Evolutionary conservation across 2,113 vertebrate genomes (phyloP).

Genomic region (Brienomyrus longianalis): DNA sequence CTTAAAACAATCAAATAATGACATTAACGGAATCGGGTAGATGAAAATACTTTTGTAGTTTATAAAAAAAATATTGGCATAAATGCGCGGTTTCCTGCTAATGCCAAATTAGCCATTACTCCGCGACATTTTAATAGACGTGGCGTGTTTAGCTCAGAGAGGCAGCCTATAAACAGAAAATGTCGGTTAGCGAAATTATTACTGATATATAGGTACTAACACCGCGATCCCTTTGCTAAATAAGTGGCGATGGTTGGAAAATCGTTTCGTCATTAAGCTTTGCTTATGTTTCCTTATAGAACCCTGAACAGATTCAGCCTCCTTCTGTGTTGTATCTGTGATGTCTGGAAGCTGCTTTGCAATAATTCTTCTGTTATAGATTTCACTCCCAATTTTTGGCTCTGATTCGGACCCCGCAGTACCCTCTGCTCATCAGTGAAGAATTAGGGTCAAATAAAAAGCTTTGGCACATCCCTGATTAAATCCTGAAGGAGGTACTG

Average conservation of each 20-base stretch:
- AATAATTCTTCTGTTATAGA: background rate
- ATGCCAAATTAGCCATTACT: background rate
- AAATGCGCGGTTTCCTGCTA: background rate
- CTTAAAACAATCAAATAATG: background rate
- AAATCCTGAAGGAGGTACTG: background rate
- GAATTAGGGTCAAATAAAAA: background rate
- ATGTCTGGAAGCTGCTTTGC: background rate
- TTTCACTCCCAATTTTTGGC: background rate
- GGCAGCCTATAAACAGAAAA: background rate
- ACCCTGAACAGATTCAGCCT: background rate
- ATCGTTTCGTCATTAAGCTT: slow-evolving; percentile 7
- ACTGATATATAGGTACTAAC: background rate
- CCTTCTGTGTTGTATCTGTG: background rate
- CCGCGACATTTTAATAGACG: background rate
- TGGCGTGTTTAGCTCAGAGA: background rate
- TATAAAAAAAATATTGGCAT: background rate
- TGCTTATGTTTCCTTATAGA: background rate
- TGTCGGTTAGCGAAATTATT: background rate
- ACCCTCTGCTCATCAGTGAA: background rate
- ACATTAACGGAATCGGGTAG: background rate
- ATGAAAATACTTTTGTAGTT: background rate
- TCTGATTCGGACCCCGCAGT: background rate
- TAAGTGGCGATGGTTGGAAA: background rate
- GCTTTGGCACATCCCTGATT: background rate
- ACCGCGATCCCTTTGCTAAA: background rate